Conservation (phyloP, 2,888 invertebrate genomes). For the Cylindroiulus punctatus region DNA sequence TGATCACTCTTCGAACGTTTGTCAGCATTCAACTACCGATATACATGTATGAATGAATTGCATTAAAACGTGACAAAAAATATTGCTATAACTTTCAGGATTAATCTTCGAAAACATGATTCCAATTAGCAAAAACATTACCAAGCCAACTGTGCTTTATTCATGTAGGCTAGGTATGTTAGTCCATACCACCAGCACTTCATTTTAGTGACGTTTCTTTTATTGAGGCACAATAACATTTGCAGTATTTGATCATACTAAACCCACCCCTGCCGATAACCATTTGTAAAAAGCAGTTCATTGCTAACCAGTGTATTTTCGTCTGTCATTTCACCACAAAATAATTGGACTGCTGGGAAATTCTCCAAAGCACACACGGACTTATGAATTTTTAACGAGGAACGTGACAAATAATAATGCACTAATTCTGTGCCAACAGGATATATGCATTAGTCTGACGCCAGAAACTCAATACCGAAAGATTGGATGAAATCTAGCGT, state of each 20-base stretch:
- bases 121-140: not conserved
- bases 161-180: too few species aligned
- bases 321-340: constrained; percentile 9
- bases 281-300: constrained; percentile 13
- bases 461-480: constrained; percentile 1
- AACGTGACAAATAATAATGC: constrained; percentile 35
- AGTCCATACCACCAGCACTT: too few species aligned
- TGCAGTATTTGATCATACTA: not conserved
- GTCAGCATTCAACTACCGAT: not conserved
- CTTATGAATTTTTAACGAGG: constrained; percentile 12
- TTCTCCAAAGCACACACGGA: constrained; percentile 6
- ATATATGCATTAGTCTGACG: not conserved
- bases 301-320: not conserved
- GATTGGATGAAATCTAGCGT: not conserved
- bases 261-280: not conserved
- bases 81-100: not conserved
- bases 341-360: constrained; percentile 1
- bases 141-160: not conserved
- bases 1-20: not conserved
- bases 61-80: not conserved
- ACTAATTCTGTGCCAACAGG: constrained; percentile 21
- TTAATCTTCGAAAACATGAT: not conserved
- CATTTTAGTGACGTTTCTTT: not conserved
- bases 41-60: not conserved
- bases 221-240: not conserved